Evolutionary conservation across 2,113 vertebrate species (phyloP).

Genomic region (Zingel zingel): DNA sequence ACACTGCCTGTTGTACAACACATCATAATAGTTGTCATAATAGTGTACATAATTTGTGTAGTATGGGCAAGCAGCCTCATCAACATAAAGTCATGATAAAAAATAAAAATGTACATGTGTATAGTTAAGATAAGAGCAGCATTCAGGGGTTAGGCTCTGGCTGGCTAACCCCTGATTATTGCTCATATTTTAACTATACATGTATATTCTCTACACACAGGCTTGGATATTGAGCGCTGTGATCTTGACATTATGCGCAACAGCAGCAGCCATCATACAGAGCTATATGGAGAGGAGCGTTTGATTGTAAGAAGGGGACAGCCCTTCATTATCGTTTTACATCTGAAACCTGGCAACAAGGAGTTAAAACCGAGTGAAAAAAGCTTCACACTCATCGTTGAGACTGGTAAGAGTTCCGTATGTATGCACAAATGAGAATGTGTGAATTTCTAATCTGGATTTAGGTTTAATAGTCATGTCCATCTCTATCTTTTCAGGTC

Average conservation of each 20-base stretch:
- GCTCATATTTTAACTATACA: too few species aligned
- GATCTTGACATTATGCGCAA: slow-evolving; percentile 88
- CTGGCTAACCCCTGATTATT: too few species aligned
- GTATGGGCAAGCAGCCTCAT: too few species aligned
- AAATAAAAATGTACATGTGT: too few species aligned
- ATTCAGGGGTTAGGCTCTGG: too few species aligned
- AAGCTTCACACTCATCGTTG: slow-evolving; percentile 77
- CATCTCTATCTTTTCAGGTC: slow-evolving; percentile 79
- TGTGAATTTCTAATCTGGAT: not conserved
- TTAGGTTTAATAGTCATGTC: not conserved
- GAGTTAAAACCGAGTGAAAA: slow-evolving; percentile 74
- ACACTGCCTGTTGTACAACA: too few species aligned
- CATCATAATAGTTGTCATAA: too few species aligned
- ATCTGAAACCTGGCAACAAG: slow-evolving; percentile 75
- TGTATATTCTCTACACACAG: slow-evolving; percentile 58
- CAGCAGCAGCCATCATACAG: slow-evolving; percentile 83
- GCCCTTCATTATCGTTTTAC: slow-evolving; percentile 85
- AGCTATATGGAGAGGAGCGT: slow-evolving; percentile 62
- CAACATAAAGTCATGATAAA: too few species aligned
- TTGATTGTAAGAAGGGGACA: slow-evolving; percentile 90
- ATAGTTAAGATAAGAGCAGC: too few species aligned
- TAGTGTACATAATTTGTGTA: too few species aligned
- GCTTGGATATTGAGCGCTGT: slow-evolving; percentile 82
- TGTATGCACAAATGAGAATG: not conserved
- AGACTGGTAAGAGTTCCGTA: slow-evolving; percentile 81